Conservation (phyloP, 1,140 invertebrate genomes). For the Drosophila bifasciata region DNA sequence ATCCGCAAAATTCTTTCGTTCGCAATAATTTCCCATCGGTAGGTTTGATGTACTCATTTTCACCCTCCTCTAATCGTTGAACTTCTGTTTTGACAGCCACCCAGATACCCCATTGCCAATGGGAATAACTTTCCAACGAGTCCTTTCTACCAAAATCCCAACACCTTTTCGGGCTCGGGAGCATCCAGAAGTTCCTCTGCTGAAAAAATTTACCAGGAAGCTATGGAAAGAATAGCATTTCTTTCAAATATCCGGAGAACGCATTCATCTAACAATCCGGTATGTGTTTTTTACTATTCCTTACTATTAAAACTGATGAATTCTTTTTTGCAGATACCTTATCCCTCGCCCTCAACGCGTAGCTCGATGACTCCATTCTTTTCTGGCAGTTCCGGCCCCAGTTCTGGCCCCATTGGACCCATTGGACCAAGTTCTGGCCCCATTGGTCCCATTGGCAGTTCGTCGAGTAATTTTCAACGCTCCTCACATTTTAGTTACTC, state of each 20-base stretch:
- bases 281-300: too few relatives aligned
- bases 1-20: background rate
- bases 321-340: background rate
- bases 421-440: too few relatives aligned
- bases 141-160: too few relatives aligned
- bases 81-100: background rate
- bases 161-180: too few relatives aligned
- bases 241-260: too few relatives aligned
- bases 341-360: too few relatives aligned
- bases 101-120: background rate
- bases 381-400: background rate
- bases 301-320: background rate
- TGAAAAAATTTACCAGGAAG: too few relatives aligned
- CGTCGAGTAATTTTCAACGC: constrained; percentile 47
- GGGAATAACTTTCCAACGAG: background rate
- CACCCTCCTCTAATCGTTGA: background rate
- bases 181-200: too few relatives aligned
- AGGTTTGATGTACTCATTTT: too few relatives aligned
- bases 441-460: constrained; percentile 1
- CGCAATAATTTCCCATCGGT: background rate
- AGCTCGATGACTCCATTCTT: background rate
- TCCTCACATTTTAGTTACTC: constrained; percentile 55
- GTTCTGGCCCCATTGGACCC: background rate
- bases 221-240: too few relatives aligned
- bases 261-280: too few relatives aligned